Percentiles rank a stretch among this genome's conserved stretches.
phyloP scores from a whole-genome alignment of 2,797 vertebrate genomes.

The Emys orbicularis region DNA sequence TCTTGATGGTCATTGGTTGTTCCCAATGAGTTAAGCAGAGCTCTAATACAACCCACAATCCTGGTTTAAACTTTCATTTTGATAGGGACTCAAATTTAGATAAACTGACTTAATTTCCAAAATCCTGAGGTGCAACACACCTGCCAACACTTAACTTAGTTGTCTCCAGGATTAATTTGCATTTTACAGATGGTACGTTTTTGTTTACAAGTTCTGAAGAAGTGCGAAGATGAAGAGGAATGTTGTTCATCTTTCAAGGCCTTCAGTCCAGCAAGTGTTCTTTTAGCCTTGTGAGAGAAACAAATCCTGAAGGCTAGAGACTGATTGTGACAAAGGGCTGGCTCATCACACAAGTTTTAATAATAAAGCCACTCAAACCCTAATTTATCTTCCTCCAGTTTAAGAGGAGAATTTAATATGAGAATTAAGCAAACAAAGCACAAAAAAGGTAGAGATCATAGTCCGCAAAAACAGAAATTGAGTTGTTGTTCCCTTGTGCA shows the following conservation, averaged over 20 bases:
- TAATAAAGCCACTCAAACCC: not conserved
- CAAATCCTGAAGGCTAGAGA: slow-evolving; percentile 5
- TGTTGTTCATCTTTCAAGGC: slow-evolving; percentile 29
- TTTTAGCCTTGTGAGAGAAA: slow-evolving; percentile 33
- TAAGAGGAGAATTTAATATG: slow-evolving; percentile 29
- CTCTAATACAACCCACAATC: not conserved
- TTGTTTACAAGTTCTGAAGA: slow-evolving; percentile 29
- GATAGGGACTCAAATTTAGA: not conserved
- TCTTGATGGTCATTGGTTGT: not conserved
- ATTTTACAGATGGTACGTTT: not conserved
- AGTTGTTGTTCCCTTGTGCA: not conserved
- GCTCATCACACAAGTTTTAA: not conserved
- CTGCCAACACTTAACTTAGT: not conserved
- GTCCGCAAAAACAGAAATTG: not conserved
- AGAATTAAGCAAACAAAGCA: slow-evolving; percentile 7
- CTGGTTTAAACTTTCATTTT: not conserved
- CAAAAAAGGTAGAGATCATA: not conserved
- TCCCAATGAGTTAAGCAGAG: rapidly evolving
- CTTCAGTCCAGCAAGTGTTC: not conserved
- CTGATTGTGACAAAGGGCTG: slow-evolving; percentile 4
- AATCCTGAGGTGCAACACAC: slow-evolving; percentile 52
- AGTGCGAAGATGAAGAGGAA: slow-evolving; percentile 11
- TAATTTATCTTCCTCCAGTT: not conserved
- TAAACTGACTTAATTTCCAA: slow-evolving; percentile 20
- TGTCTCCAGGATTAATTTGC: not conserved